phyloP scores from a whole-genome alignment of 2,888 invertebrate genomes.

The Tenthredo scrophulariae region DNA sequence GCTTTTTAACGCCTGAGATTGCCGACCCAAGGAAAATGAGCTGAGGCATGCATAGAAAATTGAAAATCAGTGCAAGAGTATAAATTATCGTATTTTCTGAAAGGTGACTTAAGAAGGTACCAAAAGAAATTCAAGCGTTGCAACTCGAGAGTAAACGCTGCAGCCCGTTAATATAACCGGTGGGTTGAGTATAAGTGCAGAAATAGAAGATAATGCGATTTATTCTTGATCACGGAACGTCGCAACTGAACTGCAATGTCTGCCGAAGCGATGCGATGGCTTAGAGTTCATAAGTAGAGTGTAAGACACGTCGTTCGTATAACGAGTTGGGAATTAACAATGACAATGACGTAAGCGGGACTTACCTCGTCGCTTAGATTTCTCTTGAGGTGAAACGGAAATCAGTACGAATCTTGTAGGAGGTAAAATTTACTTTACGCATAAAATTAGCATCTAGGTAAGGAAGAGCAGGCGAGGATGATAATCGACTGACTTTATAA shows the following conservation, averaged over 20 bases:
- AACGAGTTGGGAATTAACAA: slow-evolving; percentile 45
- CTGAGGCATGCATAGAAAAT: neutral
- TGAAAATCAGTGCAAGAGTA: neutral
- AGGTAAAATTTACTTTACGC: slow-evolving; percentile 47
- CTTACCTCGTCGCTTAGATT: slow-evolving; percentile 20
- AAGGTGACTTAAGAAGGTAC: neutral
- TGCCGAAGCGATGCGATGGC: neutral
- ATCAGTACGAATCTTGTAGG: slow-evolving; percentile 17
- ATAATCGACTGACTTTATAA: slow-evolving; percentile 51
- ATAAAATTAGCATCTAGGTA: slow-evolving; percentile 45
- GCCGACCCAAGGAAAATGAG: neutral
- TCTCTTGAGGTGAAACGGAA: slow-evolving; percentile 39
- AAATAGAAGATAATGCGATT: neutral
- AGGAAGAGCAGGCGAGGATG: slow-evolving; percentile 36
- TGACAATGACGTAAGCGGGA: slow-evolving; percentile 50
- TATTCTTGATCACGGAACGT: neutral
- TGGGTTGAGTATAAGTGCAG: neutral
- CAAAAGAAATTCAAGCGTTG: neutral
- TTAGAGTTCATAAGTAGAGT: slow-evolving; percentile 36
- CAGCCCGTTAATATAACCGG: neutral
- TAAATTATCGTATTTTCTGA: neutral
- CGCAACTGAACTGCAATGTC: slow-evolving; percentile 12
- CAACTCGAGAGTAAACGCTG: neutral
- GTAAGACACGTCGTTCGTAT: slow-evolving; percentile 26
- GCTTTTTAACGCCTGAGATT: too few relatives aligned